A percentile compares a stretch with the other conserved stretches of the same genome.
Conservation (phyloP, 1,140 invertebrate genomes). For the Pollicipes pollicipes region DNA sequence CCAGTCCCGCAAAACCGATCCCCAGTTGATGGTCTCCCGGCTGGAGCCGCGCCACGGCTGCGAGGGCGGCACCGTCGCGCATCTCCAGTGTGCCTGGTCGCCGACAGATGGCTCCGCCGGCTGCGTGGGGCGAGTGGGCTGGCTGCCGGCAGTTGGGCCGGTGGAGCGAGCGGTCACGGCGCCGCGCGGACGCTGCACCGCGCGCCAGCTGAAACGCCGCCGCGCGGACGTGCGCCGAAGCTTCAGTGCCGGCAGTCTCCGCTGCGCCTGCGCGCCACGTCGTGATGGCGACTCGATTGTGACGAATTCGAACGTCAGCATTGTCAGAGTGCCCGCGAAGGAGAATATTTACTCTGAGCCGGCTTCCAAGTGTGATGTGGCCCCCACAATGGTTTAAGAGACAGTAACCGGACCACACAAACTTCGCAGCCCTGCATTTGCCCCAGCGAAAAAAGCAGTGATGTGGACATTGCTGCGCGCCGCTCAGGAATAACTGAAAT, state of each 20-base stretch:
- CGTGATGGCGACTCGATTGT: too few relatives aligned
- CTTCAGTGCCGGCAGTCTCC: neutral
- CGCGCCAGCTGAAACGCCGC: neutral
- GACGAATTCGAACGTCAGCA: neutral
- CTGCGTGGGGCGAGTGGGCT: neutral
- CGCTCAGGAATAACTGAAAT: too few relatives aligned
- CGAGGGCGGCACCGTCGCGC: neutral
- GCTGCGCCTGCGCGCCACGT: neutral
- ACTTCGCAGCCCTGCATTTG: too few relatives aligned
- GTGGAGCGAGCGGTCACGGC: neutral
- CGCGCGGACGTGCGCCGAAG: neutral
- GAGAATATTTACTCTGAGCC: neutral
- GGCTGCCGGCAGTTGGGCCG: neutral
- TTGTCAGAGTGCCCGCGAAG: neutral
- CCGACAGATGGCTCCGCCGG: neutral
- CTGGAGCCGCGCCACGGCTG: neutral
- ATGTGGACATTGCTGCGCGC: too few relatives aligned
- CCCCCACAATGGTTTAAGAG: neutral
- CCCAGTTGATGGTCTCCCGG: too few relatives aligned
- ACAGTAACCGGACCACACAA: too few relatives aligned
- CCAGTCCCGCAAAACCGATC: neutral
- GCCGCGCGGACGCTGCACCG: neutral
- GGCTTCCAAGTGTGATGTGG: neutral
- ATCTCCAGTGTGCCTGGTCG: neutral
- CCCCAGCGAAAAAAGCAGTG: too few relatives aligned